Percentiles rank a stretch among this genome's conserved stretches.
These are phyloP conservation scores for Asteroscopus sphinx DNA, from an alignment of 2,888 invertebrate species.

Conservation along the genomic window DNA sequence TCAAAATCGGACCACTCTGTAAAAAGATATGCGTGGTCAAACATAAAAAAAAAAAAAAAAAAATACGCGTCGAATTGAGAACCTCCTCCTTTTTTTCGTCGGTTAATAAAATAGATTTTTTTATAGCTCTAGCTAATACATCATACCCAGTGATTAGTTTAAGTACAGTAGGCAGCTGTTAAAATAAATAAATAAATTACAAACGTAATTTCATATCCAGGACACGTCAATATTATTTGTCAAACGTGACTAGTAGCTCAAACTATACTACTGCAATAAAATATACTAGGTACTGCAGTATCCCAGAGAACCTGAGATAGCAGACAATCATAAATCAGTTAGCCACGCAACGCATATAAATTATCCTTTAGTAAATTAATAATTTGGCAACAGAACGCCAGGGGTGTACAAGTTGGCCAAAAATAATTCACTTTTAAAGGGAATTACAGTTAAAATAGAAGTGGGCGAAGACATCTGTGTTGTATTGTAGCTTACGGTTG, in stretches of 20 bases:
- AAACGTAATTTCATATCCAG: conserved; percentile 29
- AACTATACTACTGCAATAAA: conserved; percentile 16
- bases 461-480: conserved; percentile 45
- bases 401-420: conserved; percentile 32
- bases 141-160: conserved; percentile 13
- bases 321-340: conserved; percentile 39
- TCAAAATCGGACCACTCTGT: no score
- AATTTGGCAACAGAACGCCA: conserved; percentile 41
- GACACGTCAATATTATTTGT: conserved; percentile 29
- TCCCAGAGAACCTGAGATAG: conserved; percentile 6
- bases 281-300: conserved; percentile 2
- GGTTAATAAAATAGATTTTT: no score
- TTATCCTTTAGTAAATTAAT: conserved; percentile 43
- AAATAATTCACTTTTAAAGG: conserved; percentile 52
- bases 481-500: conserved; percentile 35
- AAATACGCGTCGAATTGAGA: no score
- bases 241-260: conserved; percentile 19
- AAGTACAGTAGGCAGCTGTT: no score
- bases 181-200: no score
- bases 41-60: no score
- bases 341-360: conserved; percentile 32
- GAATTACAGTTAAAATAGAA: conserved; percentile 48
- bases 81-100: no score
- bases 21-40: no score
- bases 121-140: conserved; percentile 12